Base-by-base conservation (phyloP, 2,888 invertebrate species). In the Athalia cordata region DNA sequence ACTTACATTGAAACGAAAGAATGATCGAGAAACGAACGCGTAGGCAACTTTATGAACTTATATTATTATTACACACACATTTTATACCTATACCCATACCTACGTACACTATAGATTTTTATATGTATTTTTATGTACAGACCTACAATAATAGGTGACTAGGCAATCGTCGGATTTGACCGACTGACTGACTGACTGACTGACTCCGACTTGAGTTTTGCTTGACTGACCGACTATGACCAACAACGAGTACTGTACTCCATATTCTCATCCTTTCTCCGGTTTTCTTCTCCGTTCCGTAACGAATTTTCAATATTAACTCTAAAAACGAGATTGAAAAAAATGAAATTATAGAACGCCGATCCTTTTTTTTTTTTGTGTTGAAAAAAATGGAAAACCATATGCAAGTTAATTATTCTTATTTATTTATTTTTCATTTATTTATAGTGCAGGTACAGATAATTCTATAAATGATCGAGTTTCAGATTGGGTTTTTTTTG, bases 1-100 rank as follows among this genome's bases (percentile, higher is more conserved):
- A 80, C 82, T 81, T 49, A 13, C 50, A 1, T 5, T 9, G 13
- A 45, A n/a, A n/a, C 29, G 47, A 65, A 0, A 43, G 47, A 66
- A n/a, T 9, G 43, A 45, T 47, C n/a, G 47, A 6, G n/a, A 4
- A 29, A 29, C 29, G 29, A 29, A 29, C 29, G 29, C 29, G 29
- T 29, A 29, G 29, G 29, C 29, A 29, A 29, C 29, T 29, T 29
- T 29, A 29, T 29, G 29, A 29, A 29, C 1, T 29, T 29, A 29
- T 29, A 29, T 29, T 29, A 29, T 29, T 29, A 29, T 29, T 29
- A 29, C 29, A 29, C 29, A 29, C 29, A 29, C 29, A 29, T 29
- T 29, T 29, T 29, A 29, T 29, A 29, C 29, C n/a, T n/a, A 29
- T 29, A 29, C 29, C 29, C 29, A 29, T 29, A 29, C 29, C 29